These are phyloP conservation scores for Nephrotoma guestfalica DNA, from an alignment of 2,888 invertebrate genomes.

Conservation along the genomic window DNA sequence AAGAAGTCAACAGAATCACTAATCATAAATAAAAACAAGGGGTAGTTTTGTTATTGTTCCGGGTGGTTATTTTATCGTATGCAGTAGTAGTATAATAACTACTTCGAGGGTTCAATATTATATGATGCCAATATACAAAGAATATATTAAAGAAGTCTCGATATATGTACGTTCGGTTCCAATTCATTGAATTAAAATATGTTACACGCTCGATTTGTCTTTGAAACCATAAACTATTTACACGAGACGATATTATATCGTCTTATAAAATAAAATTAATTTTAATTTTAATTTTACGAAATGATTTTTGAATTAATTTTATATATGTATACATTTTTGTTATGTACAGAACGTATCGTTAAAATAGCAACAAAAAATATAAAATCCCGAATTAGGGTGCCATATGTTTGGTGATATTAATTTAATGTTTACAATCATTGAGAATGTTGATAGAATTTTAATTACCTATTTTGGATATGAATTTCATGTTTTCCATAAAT, in stretches of 20 bases:
- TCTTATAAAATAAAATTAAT: background rate
- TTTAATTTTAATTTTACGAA: background rate
- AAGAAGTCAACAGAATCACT: background rate
- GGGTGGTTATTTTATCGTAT: background rate
- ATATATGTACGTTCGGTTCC: background rate
- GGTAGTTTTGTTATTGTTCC: background rate
- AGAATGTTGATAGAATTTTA: background rate
- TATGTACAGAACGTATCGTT: background rate
- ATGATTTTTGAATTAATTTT: background rate
- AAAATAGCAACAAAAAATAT: background rate
- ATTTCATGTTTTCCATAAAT: background rate
- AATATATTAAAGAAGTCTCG: background rate
- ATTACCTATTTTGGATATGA: background rate
- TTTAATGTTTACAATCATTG: background rate
- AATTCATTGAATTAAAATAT: slow-evolving; percentile 5
- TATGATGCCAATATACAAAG: background rate
- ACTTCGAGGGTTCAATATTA: background rate
- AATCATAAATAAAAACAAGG: background rate
- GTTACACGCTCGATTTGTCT: slow-evolving; percentile 4
- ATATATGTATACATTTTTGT: background rate
- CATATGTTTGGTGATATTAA: background rate
- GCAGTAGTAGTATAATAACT: background rate
- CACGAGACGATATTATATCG: background rate
- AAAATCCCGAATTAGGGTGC: background rate
- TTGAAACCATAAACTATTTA: background rate